A percentile compares a stretch with the other conserved stretches of the same genome.
These are phyloP conservation scores for Callipepla californica DNA, from an alignment of 2,113 vertebrate genomes.

Conservation along the genomic window DNA sequence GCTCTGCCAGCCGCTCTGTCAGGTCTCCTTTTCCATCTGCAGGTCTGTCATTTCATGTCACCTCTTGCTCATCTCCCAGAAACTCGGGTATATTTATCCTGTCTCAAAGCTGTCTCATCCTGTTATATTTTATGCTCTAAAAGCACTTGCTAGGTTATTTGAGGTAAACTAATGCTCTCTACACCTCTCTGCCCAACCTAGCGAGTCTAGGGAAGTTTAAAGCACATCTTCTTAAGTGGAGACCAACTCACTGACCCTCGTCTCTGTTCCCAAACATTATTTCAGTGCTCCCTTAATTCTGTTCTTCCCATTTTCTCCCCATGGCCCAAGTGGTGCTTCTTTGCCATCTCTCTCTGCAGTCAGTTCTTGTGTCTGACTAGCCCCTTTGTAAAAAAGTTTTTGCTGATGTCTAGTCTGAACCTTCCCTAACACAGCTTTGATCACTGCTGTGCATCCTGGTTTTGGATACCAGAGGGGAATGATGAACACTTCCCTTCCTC, in stretches of 20 bases:
- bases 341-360: neutral
- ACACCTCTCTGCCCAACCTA: neutral
- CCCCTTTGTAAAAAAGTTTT: neutral
- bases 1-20: neutral
- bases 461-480: neutral
- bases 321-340: neutral
- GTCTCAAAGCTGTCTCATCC: neutral
- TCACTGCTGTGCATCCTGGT: neutral
- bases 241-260: neutral
- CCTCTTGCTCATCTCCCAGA: neutral
- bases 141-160: neutral
- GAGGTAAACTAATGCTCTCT: slow-evolving; percentile 29
- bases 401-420: neutral
- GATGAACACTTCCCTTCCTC: neutral
- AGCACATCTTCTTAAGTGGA: neutral
- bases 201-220: neutral
- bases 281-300: neutral
- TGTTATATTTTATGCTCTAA: neutral
- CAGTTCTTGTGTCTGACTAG: neutral
- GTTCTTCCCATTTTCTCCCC: neutral
- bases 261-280: neutral
- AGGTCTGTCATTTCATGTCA: neutral
- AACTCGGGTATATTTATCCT: neutral
- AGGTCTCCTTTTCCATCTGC: neutral
- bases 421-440: neutral